Evolutionary conservation across 1,140 invertebrate genomes (phyloP), one percentile per base, ranked within the genome.

Genomic region (Latrodectus geometricus): DNA sequence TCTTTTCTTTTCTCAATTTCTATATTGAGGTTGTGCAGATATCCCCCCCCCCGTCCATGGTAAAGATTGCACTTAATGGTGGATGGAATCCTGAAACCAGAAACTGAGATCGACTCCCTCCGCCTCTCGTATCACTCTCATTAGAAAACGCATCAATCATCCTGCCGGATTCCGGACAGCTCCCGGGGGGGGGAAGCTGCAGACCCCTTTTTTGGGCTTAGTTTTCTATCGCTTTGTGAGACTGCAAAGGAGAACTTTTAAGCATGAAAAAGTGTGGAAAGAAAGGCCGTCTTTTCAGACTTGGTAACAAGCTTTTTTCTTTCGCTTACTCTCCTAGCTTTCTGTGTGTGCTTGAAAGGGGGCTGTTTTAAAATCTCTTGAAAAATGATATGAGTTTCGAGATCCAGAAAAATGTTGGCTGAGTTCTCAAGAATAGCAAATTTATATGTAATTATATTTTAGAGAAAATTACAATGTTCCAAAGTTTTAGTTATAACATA

Each of bases 121-220:
- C 23, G 35, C 49, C 69, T 23, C 68, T 76, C 72, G 79, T 82
- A 76, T 79, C 79, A 79, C 86, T 77, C 79, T 87, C 86, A 87
- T 87, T 87, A 87, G 86, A 87, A 87, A 87, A 80, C 72, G 35
- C 86, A 87, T 87, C 78, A 75, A 87, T 87, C 86, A 87, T 87
- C 77, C 78, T 61, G 54, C 54, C 54, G 54, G 75, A 48, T 48
- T 66, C 78, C 49, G 85, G 85, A 87, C 85, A 87, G 85, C 74
- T 84, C 12, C 8, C 17, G 56, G 77, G 61, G 65, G 65, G 8
- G 35, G 21, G 17, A 73, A 56, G 2, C 35, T 49, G n/a, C 49
- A 21, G 12, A 15, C 21, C 48, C 9, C 50, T 61, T 61, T 61
- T 73, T 66, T 17, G 52, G 72, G 48, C 48, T 83, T 69, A 68